Evolutionary conservation across 2,888 invertebrate genomes (phyloP), one percentile per base, ranked within the genome.

Genomic region (Bursaphelenchus okinawaensis): DNA sequence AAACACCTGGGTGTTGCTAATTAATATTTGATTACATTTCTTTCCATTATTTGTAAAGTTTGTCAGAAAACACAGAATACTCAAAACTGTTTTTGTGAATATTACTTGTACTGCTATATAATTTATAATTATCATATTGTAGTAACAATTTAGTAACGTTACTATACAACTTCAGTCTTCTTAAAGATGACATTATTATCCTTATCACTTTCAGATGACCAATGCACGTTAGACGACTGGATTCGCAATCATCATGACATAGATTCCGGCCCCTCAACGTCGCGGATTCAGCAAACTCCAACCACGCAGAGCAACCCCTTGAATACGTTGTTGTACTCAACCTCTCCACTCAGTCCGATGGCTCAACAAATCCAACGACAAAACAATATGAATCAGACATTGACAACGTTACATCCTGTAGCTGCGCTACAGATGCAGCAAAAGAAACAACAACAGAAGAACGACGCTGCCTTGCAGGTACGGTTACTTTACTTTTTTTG

Each of bases 371-470:
- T 54, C 1, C 22, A 54, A 6, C 12, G 16, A 19, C 54, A 54
- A 12, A 20, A 54, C 4, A 54, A 20, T 24, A 40, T 40, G 40
- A 12, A 40, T 12, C 12, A 40, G 12, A 40, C 40, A 12, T 54
- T 24, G 24, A 23, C 19, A 20, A n/a, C 54, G 2, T 16, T 54
- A 6, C 54, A 20, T 20, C 40, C 40, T 16, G 40, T 40, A 16
- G 12, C 40, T 40, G 40, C 40, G 40, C 6, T 40, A 31, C 54
- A 52, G 16, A 28, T 26, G 19, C 62, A 63, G 9, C 65, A 65
- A n/a, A 23, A 66, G 22, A 26, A 64, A 22, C 63, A 62, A 28
- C 62, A 63, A 12, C 63, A 63, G 24, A 58, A 63, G 26, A 51
- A 58, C 20, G 40, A 40, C 12, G 40, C 54, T 20, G 16, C 54